These are phyloP conservation scores for Octopus bimaculoides DNA, from an alignment of 1,140 invertebrate species.

Conservation along the genomic window DNA sequence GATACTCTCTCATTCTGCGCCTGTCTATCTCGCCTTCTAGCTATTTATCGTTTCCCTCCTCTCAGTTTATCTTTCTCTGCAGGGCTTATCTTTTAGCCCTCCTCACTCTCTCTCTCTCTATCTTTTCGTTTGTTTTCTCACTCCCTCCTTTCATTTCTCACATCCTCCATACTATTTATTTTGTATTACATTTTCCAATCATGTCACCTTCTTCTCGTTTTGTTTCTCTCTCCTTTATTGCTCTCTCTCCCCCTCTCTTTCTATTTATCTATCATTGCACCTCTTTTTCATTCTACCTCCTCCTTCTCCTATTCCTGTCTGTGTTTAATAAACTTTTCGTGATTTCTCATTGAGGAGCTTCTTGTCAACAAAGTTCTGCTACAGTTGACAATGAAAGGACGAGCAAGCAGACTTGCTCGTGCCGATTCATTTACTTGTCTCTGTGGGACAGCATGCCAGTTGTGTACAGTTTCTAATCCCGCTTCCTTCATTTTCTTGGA, in stretches of 20 bases:
- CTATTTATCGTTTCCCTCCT: background rate
- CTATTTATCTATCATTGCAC: background rate
- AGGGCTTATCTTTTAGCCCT: background rate
- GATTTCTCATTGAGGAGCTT: too few relatives aligned
- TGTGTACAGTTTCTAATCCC: too few relatives aligned
- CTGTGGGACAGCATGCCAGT: too few relatives aligned
- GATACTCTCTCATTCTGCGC: background rate
- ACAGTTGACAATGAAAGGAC: too few relatives aligned
- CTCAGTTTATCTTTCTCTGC: background rate
- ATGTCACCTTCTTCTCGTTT: background rate
- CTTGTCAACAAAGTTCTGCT: too few relatives aligned
- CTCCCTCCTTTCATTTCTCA: background rate
- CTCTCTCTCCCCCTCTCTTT: background rate
- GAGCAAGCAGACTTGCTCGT: too few relatives aligned
- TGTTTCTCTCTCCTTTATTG: background rate
- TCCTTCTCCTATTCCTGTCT: background rate
- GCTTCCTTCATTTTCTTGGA: too few relatives aligned
- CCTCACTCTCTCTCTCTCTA: background rate
- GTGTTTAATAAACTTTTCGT: background rate
- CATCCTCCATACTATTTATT: background rate
- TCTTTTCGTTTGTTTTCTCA: background rate
- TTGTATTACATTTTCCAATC: background rate
- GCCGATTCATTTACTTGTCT: too few relatives aligned
- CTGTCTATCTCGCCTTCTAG: background rate
- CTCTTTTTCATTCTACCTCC: background rate